A percentile compares a stretch with the other conserved stretches of the same genome.
Evolutionary conservation across 2,113 vertebrate species (phyloP).

Genomic region (Todiramphus saurophagus): DNA sequence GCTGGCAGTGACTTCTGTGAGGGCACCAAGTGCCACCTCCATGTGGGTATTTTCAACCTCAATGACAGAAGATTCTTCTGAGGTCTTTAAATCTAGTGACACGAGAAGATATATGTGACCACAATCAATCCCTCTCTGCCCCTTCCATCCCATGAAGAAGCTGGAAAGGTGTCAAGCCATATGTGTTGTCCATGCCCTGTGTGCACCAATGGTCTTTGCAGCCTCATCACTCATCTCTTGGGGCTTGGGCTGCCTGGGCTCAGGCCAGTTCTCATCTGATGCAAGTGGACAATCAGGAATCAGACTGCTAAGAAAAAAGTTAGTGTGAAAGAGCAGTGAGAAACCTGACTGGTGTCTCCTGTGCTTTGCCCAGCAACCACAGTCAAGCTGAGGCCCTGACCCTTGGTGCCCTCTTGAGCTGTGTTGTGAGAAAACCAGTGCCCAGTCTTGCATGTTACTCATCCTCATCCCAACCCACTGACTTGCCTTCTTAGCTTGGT

Average conservation of each 20-base stretch:
- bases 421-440: not conserved
- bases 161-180: not conserved
- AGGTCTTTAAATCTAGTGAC: not conserved
- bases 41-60: not conserved
- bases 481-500: not conserved
- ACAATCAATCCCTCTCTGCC: not conserved
- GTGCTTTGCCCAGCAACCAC: not conserved
- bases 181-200: fast-evolving
- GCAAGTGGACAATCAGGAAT: fast-evolving
- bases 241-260: not conserved
- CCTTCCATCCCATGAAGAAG: not conserved
- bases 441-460: not conserved
- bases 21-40: not conserved
- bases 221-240: fast-evolving
- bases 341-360: not conserved
- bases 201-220: not conserved
- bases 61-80: not conserved
- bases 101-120: not conserved
- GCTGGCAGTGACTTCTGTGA: not conserved
- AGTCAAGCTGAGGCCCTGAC: not conserved
- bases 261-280: not conserved
- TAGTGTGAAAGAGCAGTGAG: not conserved
- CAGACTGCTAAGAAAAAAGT: not conserved
- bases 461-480: not conserved
- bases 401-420: not conserved